Conservation (phyloP, 2,113 vertebrate genomes). For the Lamprologus tigripictilis region DNA sequence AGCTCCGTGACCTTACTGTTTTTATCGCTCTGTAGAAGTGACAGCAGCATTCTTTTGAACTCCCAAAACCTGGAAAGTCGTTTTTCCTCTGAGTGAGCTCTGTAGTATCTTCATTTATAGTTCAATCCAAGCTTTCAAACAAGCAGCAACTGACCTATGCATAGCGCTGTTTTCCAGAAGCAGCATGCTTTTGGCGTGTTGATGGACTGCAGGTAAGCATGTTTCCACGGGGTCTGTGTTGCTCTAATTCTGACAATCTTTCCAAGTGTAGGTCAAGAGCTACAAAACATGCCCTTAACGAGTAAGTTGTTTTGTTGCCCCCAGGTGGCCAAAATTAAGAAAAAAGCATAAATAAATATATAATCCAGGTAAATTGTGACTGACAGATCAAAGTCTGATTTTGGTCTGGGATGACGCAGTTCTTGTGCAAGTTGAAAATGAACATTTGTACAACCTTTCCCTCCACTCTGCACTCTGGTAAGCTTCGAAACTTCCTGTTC, state of each 20-base stretch:
- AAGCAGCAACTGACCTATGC: not conserved
- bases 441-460: not conserved
- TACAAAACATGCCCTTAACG: not conserved
- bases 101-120: not conserved
- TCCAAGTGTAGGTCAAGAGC: not conserved
- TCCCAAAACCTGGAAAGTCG: not conserved
- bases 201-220: not conserved
- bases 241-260: not conserved
- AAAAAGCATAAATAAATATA: not conserved
- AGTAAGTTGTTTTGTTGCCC: not conserved
- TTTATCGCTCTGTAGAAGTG: not conserved
- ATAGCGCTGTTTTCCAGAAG: not conserved
- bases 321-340: not conserved
- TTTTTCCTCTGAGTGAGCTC: not conserved
- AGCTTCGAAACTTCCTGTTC: slow-evolving; percentile 72
- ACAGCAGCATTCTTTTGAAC: not conserved
- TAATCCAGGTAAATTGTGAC: not conserved
- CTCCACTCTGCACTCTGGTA: slow-evolving; percentile 58
- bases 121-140: not conserved
- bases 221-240: not conserved
- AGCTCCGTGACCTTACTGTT: not conserved
- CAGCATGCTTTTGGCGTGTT: not conserved
- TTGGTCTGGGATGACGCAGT: not conserved
- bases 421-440: not conserved
- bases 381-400: not conserved